phyloP scores from a whole-genome alignment of 2,888 invertebrate genomes.

The Chrysomela aeneicollis region DNA sequence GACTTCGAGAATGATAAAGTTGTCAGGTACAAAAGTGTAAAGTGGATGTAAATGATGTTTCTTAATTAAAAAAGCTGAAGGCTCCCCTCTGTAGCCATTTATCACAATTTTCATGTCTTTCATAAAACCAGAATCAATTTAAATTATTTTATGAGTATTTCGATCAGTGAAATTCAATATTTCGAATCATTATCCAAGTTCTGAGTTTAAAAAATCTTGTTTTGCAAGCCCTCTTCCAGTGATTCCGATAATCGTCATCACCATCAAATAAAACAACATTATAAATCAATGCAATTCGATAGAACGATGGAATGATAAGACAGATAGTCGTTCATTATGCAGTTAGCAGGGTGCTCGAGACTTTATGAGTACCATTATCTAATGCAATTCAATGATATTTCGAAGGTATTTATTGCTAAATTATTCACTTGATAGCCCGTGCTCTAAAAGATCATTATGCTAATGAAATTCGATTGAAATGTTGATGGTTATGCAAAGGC shows the following conservation, averaged over 20 bases:
- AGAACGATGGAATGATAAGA: not conserved
- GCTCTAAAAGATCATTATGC: not conserved
- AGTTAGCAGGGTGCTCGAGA: not conserved
- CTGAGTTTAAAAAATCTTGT: not conserved
- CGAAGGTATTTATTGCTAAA: not conserved
- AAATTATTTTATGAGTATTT: no score
- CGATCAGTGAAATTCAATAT: no score
- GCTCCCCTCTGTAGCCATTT: no score
- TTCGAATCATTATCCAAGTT: no score
- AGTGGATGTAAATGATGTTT: no score
- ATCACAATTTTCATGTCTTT: no score
- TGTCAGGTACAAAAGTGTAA: no score
- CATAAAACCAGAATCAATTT: no score
- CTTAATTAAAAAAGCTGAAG: no score
- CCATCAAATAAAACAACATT: not conserved
- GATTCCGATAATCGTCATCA: not conserved
- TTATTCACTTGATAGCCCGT: not conserved
- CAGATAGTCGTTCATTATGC: not conserved
- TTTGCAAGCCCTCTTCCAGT: not conserved
- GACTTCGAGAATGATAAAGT: no score
- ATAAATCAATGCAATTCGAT: slow-evolving; percentile 4
- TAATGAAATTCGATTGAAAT: not conserved
- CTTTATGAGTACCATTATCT: not conserved
- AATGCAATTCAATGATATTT: not conserved
- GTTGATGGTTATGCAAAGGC: not conserved